Base-by-base conservation (phyloP, 2,888 invertebrate genomes). In the Ochropacha duplaris region DNA sequence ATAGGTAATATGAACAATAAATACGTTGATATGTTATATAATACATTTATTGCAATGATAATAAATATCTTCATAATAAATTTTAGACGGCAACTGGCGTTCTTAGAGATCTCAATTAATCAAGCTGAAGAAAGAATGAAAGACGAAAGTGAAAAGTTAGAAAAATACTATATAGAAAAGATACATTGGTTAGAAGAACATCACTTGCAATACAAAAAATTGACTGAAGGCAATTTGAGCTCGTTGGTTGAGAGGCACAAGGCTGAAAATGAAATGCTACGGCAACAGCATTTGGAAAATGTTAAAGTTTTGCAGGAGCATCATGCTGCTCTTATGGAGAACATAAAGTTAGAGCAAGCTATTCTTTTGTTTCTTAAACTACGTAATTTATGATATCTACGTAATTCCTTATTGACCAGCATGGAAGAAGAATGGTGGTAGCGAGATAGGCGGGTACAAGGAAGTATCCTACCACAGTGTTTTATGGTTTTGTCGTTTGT, bases 61-160 rank as follows among this genome's bases (percentile, higher is more conserved):
- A 24, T 5, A 5, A 24, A 4, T 5, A 24, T 24, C 5, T 24
- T 4, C 24, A 24, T 24, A 5, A 1, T 9, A 19, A 19, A 14
- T 84, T 83, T 58, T 72, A 95, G 94, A 72, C 93, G 94, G 57
- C 95, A 95, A 76, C 78, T 95, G 67, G 88, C 91, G 4, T 90
- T 94, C 51, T 69, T 94, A 60, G 94, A 94, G 81, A 84, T 94
- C 61, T 93, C 94, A 0, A 75, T 94, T 50, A 90, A 83, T 58
- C 92, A 94, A 66, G 83, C 94, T 0, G 95, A 95, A 75, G 94
- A 93, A 61, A 86, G 94, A 66, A 88, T 95, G 82, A 94, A 94
- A 75, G 92, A 92, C 26, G 95, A 95, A 81, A 90, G 93, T 60
- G 93, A 93, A 5, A 90, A 90, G 64, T 60, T 94, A 3, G 83